Conservation (phyloP, 2,888 invertebrate species). For the Criorhina ranunculi region DNA sequence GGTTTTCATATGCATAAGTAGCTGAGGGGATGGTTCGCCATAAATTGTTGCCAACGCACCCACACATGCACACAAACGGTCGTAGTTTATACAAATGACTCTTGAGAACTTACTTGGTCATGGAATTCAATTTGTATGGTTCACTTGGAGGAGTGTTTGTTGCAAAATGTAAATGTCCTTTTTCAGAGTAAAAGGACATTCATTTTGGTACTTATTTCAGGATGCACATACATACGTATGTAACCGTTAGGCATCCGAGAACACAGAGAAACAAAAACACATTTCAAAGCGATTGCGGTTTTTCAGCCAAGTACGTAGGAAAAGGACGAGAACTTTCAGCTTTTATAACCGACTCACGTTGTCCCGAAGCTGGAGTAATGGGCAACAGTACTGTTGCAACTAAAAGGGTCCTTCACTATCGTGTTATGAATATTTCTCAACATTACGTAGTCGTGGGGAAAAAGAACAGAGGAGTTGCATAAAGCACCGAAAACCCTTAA, state of each 20-base stretch:
- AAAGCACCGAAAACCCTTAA: constrained; percentile 56
- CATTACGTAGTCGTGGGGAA: constrained; percentile 5
- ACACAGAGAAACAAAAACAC: constrained; percentile 19
- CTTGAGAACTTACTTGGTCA: constrained; percentile 53
- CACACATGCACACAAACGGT: constrained; percentile 16
- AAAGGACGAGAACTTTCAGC: constrained; percentile 14
- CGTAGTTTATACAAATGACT: constrained; percentile 60
- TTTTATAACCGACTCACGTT: constrained; percentile 59
- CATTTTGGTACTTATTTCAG: constrained; percentile 59
- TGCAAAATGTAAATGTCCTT: constrained; percentile 45
- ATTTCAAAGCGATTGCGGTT: constrained; percentile 53
- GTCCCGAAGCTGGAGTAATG: constrained; percentile 19
- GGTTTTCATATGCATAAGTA: constrained; percentile 69
- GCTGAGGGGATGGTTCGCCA: constrained; percentile 10
- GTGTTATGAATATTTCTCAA: constrained; percentile 56
- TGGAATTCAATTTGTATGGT: constrained; percentile 61
- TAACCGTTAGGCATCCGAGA: constrained; percentile 22
- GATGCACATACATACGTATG: constrained; percentile 36
- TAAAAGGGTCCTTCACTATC: constrained; percentile 62
- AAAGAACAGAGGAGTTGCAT: constrained; percentile 10
- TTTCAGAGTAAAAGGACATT: constrained; percentile 46
- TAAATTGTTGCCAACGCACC: constrained; percentile 34
- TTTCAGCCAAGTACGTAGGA: constrained; percentile 41
- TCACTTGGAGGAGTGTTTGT: constrained; percentile 15
- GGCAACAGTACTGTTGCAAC: constrained; percentile 41